Evolutionary conservation across 2,113 vertebrate genomes (phyloP).

Genomic region (Gopherus evgoodei): DNA sequence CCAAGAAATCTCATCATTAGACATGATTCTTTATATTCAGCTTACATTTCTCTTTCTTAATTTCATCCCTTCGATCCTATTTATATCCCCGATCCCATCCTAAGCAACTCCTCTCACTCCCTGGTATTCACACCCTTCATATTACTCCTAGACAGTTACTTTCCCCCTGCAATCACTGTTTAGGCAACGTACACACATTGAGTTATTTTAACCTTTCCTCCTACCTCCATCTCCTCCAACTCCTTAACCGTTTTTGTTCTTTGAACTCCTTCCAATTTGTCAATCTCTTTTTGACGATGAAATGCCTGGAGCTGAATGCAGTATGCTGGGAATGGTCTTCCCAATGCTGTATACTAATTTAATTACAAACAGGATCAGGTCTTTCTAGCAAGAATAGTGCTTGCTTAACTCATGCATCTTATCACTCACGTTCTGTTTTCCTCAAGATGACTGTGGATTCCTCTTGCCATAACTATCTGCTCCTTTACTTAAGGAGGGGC

Average conservation of each 20-base stretch:
- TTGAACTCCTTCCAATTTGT: constrained; percentile 22
- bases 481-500: constrained; percentile 50
- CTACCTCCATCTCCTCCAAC: background rate
- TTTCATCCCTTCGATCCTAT: background rate
- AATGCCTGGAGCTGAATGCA: background rate
- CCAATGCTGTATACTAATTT: constrained; percentile 25
- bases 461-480: background rate
- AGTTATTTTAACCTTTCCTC: constrained; percentile 45
- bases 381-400: background rate
- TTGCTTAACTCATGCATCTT: background rate
- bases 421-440: fast-evolving
- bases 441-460: background rate
- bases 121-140: constrained; percentile 27
- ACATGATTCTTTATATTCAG: background rate
- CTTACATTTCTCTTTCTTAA: background rate
- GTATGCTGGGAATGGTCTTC: constrained; percentile 8
- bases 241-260: background rate
- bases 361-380: constrained; percentile 23
- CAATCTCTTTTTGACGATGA: background rate
- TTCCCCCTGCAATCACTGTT: constrained; percentile 17
- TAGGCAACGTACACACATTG: background rate
- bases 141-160: constrained; percentile 8
- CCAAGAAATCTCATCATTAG: background rate
- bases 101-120: background rate
- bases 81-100: background rate